These are phyloP conservation scores for Manis crassicaudata DNA, from an alignment of 2,797 vertebrate genomes.

Conservation along the genomic window DNA sequence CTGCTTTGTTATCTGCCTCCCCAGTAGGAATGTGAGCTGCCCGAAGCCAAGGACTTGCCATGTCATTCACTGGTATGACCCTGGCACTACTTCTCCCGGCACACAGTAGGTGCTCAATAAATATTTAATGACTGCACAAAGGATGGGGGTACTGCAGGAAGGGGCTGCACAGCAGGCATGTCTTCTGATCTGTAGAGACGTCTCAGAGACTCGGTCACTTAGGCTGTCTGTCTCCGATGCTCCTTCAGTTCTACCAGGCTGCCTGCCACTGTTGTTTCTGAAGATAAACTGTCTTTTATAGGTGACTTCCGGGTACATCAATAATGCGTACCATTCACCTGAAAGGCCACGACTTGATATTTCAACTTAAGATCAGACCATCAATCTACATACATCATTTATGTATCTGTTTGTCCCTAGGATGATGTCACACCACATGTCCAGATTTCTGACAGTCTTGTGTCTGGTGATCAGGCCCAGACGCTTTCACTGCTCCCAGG, in stretches of 20 bases:
- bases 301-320: not conserved
- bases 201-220: not conserved
- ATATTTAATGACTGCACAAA: not conserved
- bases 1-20: not conserved
- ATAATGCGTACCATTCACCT: not conserved
- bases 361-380: not conserved
- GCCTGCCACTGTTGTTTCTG: not conserved
- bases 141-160: fast-evolving
- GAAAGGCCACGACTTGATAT: constrained; percentile 25
- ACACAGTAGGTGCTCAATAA: not conserved
- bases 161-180: fast-evolving
- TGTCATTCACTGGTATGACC: fast-evolving
- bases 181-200: fast-evolving
- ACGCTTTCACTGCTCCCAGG: fast-evolving
- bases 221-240: not conserved
- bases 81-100: not conserved
- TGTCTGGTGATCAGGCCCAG: fast-evolving
- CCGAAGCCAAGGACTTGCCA: fast-evolving
- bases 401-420: fast-evolving
- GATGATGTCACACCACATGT: fast-evolving
- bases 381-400: not conserved
- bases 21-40: fast-evolving
- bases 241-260: not conserved
- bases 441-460: not conserved
- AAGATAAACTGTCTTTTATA: not conserved